These are phyloP conservation scores for Rotaria sp. DNA, from an alignment of 2,888 invertebrate species.

Conservation along the genomic window DNA sequence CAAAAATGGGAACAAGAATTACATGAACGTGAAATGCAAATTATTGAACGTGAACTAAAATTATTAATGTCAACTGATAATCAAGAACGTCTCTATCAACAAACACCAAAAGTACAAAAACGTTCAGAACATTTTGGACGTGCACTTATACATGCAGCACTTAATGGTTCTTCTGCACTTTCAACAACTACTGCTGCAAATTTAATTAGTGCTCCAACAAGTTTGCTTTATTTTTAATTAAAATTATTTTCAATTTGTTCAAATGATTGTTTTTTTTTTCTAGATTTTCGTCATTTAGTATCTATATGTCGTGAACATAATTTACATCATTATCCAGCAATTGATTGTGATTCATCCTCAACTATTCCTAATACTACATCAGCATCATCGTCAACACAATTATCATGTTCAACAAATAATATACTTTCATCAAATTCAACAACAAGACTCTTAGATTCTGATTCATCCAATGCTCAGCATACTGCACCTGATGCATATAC, in stretches of 20 bases:
- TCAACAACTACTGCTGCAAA: background rate
- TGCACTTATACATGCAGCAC: background rate
- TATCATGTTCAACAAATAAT: background rate
- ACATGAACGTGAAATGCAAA: background rate
- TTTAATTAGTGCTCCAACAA: constrained; percentile 2
- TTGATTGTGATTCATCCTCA: background rate
- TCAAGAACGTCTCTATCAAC: background rate
- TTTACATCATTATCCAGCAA: background rate
- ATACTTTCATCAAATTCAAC: background rate
- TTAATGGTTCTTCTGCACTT: background rate
- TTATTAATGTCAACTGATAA: background rate
- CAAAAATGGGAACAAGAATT: background rate
- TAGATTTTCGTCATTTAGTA: constrained; percentile 30
- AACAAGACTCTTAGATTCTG: background rate
- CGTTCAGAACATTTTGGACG: constrained; percentile 3
- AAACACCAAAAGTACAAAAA: constrained; percentile 24
- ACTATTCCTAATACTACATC: background rate
- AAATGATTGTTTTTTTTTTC: too few species aligned
- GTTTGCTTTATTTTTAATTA: background rate
- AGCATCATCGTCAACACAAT: background rate
- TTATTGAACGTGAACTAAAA: constrained; percentile 1
- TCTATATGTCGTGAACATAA: background rate
- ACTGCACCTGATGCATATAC: background rate
- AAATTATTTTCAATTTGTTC: background rate
- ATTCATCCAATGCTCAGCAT: background rate